These are phyloP conservation scores for Drosophila nr. fundita DNA, from an alignment of 2,888 invertebrate genomes.

Conservation along the genomic window DNA sequence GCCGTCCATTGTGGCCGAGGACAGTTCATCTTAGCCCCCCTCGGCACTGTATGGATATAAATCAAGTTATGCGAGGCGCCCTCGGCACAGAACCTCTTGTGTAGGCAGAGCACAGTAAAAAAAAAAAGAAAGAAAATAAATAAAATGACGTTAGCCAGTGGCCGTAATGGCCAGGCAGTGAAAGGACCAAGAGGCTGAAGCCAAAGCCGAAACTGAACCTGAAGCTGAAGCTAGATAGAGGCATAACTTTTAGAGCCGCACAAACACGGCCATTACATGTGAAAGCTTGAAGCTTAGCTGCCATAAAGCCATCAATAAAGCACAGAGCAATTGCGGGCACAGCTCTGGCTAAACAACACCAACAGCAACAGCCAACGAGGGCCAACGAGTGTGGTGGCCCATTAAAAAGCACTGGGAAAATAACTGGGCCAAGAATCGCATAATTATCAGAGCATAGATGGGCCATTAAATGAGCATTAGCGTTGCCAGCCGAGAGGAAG, in stretches of 20 bases:
- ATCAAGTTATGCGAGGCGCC: conserved; percentile 53
- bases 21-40: conserved; percentile 18
- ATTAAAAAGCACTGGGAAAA: conserved; percentile 68
- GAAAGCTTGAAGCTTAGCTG: conserved; percentile 60
- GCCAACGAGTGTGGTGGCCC: conserved; percentile 18
- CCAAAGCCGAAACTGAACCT: neutral
- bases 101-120: neutral
- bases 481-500: conserved; percentile 8
- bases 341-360: conserved; percentile 18
- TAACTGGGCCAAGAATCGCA: conserved; percentile 73
- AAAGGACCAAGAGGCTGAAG: conserved; percentile 4
- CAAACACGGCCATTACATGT: conserved; percentile 76
- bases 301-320: conserved; percentile 73
- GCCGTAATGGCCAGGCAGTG: conserved; percentile 19
- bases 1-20: neutral
- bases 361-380: neutral
- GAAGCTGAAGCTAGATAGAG: conserved; percentile 31
- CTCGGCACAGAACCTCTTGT: conserved; percentile 29
- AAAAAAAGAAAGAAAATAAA: neutral
- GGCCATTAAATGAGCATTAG: conserved; percentile 70
- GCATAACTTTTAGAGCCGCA: conserved; percentile 71
- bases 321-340: conserved; percentile 44
- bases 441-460: conserved; percentile 67
- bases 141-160: conserved; percentile 52
- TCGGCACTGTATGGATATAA: conserved; percentile 31